These are phyloP conservation scores for Gyps fulvus DNA, from an alignment of 2,113 vertebrate genomes.

Conservation along the genomic window DNA sequence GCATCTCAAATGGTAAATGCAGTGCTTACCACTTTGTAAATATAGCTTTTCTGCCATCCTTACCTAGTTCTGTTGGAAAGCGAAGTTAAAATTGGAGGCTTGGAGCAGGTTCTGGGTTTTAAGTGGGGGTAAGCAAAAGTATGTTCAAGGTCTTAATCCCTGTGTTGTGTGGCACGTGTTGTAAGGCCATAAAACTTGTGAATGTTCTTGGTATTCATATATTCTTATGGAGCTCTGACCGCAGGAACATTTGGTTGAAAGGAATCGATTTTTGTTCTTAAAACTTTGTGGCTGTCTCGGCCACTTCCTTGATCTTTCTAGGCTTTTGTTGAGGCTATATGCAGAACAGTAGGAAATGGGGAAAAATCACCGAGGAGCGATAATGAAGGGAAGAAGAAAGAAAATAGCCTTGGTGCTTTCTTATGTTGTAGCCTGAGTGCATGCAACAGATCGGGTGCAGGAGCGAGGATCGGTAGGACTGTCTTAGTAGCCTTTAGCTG, in stretches of 20 bases:
- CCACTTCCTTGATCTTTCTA: background rate
- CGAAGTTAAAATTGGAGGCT: background rate
- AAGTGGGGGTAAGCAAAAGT: background rate
- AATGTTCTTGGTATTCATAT: fast-evolving
- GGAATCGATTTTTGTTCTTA: background rate
- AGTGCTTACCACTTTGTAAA: background rate
- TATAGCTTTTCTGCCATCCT: background rate
- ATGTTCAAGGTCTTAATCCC: background rate
- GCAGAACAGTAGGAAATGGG: background rate
- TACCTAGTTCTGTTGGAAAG: background rate
- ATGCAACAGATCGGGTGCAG: fast-evolving
- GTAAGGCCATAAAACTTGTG: background rate
- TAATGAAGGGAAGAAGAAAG: background rate
- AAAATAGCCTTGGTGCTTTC: background rate
- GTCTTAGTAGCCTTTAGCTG: background rate
- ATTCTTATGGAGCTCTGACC: background rate
- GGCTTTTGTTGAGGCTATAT: background rate
- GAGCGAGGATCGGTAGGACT: background rate
- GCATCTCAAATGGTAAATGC: background rate
- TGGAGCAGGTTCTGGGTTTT: background rate
- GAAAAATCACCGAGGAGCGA: background rate
- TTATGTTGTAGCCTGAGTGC: background rate
- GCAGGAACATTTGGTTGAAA: background rate
- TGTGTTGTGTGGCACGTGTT: fast-evolving
- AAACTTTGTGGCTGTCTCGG: background rate